Base-by-base conservation (phyloP, 2,113 vertebrate genomes). In the Amphiprion percula region DNA sequence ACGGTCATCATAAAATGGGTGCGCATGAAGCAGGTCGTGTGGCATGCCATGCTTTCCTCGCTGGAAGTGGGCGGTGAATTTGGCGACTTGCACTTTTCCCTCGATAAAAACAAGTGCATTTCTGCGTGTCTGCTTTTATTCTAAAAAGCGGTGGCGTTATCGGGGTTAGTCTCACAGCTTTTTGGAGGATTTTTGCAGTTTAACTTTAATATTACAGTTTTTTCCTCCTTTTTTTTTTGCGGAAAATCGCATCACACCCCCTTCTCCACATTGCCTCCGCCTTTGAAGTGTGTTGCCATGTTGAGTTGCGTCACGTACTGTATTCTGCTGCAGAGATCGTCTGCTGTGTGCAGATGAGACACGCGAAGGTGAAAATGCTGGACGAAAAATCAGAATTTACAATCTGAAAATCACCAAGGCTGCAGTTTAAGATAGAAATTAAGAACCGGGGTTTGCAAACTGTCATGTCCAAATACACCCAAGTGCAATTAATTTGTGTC, bases 211-310 rank as follows among this genome's bases (percentile, higher is more conserved):
- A 50, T 72, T 68, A 24, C 23, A 66, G 80, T 33, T 81, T 89
- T n/a, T 44, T 76, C 84, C 90, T 67, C 8, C 10, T 9, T 50
- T 82, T 88, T 52, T 44, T 76, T 87, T 91, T 70, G 81, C 67
- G 65, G 71, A 83, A 80, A 85, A 90, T 92, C 88, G 88, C 87
- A 90, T 92, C 88, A 91, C 91, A 90, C 88, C 88, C 84, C 91
- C 88, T 87, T 87, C 82, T 41, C 82, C 85, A 74, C 89, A 64
- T 82, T 84, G 73, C 90, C 93, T 90, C 88, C 90, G 89, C 91
- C 93, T 93, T 90, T 90, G 90, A 91, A 92, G 89, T 84, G 87
- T 91, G 91, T 93, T 94, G 92, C 93, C 91, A 94, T 94, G 93
- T 93, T 91, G 89, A 68, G 86, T 90, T 89, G 81, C 93, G 92